Percentiles rank a stretch among this genome's conserved stretches.
These are phyloP conservation scores for Lepeophtheirus nordmannii DNA, from an alignment of 2,888 invertebrate species.

Conservation along the genomic window DNA sequence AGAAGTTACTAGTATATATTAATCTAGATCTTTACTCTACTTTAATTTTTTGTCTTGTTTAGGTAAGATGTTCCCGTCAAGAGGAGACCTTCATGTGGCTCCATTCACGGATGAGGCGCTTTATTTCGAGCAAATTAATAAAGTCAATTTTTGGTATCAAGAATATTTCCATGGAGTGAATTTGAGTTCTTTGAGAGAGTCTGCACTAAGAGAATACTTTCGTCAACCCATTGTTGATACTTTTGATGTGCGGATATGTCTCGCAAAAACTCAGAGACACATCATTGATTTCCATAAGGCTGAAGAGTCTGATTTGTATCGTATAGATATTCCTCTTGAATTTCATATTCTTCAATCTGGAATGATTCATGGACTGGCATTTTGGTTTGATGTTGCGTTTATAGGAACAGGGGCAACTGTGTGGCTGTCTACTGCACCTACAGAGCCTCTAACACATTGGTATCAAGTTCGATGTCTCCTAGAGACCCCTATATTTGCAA, in stretches of 20 bases:
- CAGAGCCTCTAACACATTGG: slow-evolving; percentile 96
- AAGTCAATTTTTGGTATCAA: slow-evolving; percentile 98
- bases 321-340: slow-evolving; percentile 69
- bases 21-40: no score
- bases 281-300: slow-evolving; percentile 68
- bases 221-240: slow-evolving; percentile 95
- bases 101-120: slow-evolving; percentile 95
- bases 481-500: slow-evolving; percentile 81
- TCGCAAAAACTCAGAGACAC: slow-evolving; percentile 82
- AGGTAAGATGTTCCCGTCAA: slow-evolving; percentile 88
- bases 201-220: slow-evolving; percentile 93
- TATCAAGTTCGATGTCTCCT: slow-evolving; percentile 57
- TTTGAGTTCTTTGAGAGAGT: slow-evolving; percentile 70
- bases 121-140: slow-evolving; percentile 94
- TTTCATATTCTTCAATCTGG: slow-evolving; percentile 83
- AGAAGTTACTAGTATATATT: not conserved
- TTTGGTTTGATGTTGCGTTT: slow-evolving; percentile 99
- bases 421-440: slow-evolving; percentile 94
- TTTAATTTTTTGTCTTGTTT: not conserved
- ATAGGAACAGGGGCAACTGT: slow-evolving; percentile 73
- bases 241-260: slow-evolving; percentile 90
- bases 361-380: slow-evolving; percentile 88
- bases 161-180: slow-evolving; percentile 96
- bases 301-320: slow-evolving; percentile 18
- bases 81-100: slow-evolving; percentile 90